Evolutionary conservation across 2,888 invertebrate genomes (phyloP).

Genomic region (Drosophila borealis): DNA sequence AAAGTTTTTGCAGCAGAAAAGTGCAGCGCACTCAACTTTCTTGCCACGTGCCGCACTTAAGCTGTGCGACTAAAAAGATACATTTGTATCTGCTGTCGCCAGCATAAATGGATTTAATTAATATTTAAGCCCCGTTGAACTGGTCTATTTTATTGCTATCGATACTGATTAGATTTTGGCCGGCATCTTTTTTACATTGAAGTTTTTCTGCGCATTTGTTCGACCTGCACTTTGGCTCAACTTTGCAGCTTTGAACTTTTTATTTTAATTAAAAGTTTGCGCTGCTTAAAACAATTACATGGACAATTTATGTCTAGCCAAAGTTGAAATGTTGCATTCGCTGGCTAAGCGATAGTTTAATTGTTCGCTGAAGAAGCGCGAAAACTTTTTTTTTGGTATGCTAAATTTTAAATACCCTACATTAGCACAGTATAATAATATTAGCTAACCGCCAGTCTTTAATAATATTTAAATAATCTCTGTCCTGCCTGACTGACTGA

Average conservation of each 20-base stretch:
- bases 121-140: slow-evolving; percentile 35
- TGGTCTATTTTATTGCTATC: slow-evolving; percentile 25
- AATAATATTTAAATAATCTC: too few relatives aligned
- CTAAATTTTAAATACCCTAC: too few relatives aligned
- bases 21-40: slow-evolving; percentile 18
- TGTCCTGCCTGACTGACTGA: too few relatives aligned
- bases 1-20: slow-evolving; percentile 48
- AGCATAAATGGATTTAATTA: slow-evolving; percentile 47
- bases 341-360: slow-evolving; percentile 34
- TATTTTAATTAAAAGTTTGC: slow-evolving; percentile 68
- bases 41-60: slow-evolving; percentile 44
- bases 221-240: not conserved
- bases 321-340: slow-evolving; percentile 16
- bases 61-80: slow-evolving; percentile 12
- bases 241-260: slow-evolving; percentile 30
- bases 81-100: slow-evolving; percentile 22
- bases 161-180: slow-evolving; percentile 45
- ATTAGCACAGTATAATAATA: too few relatives aligned
- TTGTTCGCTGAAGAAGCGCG: not conserved
- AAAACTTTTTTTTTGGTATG: too few relatives aligned
- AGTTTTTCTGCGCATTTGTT: slow-evolving; percentile 14
- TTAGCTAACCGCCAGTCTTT: too few relatives aligned
- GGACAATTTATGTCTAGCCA: slow-evolving; percentile 26
- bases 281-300: slow-evolving; percentile 29
- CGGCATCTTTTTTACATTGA: slow-evolving; percentile 14